Evolutionary conservation across 2,113 vertebrate genomes (phyloP).

Genomic region (Sus scrofa): T2T-Sscrofa CM000818.6:60653001-60653500

Average conservation of each 20-base stretch:
- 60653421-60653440: neutral
- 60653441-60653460: too few relatives aligned
- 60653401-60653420: neutral
- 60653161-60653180: too few relatives aligned
- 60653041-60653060: too few relatives aligned
- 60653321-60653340: neutral
- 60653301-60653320: neutral
- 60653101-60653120: neutral
- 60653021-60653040: too few relatives aligned
- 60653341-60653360: neutral
- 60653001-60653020: too few relatives aligned
- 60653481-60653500: too few relatives aligned
- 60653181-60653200: neutral
- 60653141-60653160: too few relatives aligned
- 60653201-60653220: too few relatives aligned
- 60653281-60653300: neutral
- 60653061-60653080: neutral
- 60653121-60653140: neutral
- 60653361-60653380: neutral
- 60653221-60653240: too few relatives aligned
- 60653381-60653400: neutral
- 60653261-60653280: neutral
- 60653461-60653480: too few relatives aligned
- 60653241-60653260: too few relatives aligned
- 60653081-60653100: neutral